Conservation (phyloP, 2,888 invertebrate genomes). For the Xestobium rufovillosum region DNA sequence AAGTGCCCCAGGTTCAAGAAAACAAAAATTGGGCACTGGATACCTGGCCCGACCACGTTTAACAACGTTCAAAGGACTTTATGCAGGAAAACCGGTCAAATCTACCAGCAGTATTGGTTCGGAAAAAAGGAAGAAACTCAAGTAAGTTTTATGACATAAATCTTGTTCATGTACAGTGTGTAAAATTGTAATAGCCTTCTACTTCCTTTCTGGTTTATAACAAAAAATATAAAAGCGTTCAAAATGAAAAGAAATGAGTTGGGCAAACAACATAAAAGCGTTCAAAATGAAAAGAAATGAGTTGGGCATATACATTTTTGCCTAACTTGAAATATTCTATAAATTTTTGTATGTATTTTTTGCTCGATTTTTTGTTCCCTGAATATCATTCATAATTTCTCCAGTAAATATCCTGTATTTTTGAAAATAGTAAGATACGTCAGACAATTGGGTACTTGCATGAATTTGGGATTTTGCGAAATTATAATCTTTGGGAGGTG, state of each 20-base stretch:
- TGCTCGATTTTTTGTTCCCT: too few species aligned
- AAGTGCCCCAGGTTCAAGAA: slow-evolving; percentile 23
- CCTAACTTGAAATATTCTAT: too few species aligned
- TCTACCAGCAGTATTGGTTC: slow-evolving; percentile 24
- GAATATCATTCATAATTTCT: too few species aligned
- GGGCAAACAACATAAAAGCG: slow-evolving; percentile 11
- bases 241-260: slow-evolving; percentile 6
- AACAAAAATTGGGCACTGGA: slow-evolving; percentile 28
- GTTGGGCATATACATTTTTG: slow-evolving; percentile 5
- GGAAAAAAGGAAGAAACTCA: slow-evolving; percentile 38
- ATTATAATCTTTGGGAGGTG: too few species aligned
- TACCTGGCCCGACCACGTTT: slow-evolving; percentile 37
- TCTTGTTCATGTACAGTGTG: too few species aligned
- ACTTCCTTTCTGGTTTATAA: too few species aligned
- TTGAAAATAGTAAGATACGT: too few species aligned
- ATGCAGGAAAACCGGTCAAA: slow-evolving; percentile 29
- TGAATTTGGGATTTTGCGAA: too few species aligned
- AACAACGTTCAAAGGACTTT: slow-evolving; percentile 34
- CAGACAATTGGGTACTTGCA: too few species aligned
- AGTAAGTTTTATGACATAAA: slow-evolving; percentile 33
- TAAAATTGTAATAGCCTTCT: too few species aligned
- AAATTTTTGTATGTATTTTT: too few species aligned
- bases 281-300: slow-evolving; percentile 7
- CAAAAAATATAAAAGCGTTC: slow-evolving; percentile 11
- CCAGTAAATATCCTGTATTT: too few species aligned